These are phyloP conservation scores for Pogona vitticeps DNA, from an alignment of 2,113 vertebrate species.

Conservation along the genomic window DNA sequence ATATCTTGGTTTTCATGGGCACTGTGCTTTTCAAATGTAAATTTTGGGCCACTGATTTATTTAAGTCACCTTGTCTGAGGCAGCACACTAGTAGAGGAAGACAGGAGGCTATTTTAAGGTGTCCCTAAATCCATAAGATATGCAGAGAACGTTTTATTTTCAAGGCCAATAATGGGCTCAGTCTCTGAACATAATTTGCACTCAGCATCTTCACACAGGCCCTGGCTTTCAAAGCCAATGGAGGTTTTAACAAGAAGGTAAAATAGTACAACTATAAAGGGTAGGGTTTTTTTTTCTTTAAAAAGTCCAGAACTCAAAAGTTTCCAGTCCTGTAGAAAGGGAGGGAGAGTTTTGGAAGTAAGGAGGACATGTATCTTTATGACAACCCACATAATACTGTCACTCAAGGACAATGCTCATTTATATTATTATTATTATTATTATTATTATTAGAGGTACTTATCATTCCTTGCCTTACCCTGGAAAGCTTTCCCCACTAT, in stretches of 20 bases:
- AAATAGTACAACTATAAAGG: not conserved
- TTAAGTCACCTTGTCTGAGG: not conserved
- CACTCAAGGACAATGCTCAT: not conserved
- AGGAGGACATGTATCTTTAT: not conserved
- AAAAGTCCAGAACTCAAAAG: not conserved
- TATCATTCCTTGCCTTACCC: not conserved
- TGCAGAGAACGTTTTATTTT: not conserved
- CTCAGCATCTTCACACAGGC: not conserved
- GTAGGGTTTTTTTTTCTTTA: not conserved
- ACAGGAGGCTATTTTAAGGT: not conserved
- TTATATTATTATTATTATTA: not conserved
- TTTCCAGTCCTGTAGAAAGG: not conserved
- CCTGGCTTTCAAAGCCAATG: not conserved
- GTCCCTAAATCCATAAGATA: not conserved
- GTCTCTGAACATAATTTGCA: not conserved
- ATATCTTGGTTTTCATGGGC: not conserved
- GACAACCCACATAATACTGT: too few species aligned
- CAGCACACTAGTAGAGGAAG: not conserved
- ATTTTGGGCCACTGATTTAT: not conserved
- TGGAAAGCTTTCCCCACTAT: not conserved
- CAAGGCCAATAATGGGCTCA: not conserved
- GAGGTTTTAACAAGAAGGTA: not conserved
- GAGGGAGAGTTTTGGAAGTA: not conserved
- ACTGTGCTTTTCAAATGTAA: not conserved
- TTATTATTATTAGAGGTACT: not conserved